Conservation (phyloP, 2,888 invertebrate genomes). For the Amiota mariae region DNA sequence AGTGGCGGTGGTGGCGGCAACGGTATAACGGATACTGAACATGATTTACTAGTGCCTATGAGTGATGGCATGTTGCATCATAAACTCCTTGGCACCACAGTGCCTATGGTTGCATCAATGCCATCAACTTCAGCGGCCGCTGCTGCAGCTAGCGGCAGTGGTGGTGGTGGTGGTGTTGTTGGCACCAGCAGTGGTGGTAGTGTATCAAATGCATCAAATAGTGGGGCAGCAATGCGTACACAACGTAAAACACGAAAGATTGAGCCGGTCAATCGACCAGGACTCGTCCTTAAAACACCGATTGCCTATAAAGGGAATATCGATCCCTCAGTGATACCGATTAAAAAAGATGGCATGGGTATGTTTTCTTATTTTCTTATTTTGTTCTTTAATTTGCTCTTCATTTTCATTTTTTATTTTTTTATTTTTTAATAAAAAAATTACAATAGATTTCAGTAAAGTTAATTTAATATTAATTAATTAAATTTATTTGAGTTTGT, state of each 20-base stretch:
- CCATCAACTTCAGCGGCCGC: slow-evolving; percentile 24
- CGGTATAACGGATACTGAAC: slow-evolving; percentile 46
- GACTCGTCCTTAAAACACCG: slow-evolving; percentile 83
- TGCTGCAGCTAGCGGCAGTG: slow-evolving; percentile 29
- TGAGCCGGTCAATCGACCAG: slow-evolving; percentile 83
- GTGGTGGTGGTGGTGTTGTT: slow-evolving; percentile 16
- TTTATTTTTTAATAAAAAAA: neutral
- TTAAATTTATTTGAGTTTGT: too few species aligned
- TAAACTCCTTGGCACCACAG: slow-evolving; percentile 57
- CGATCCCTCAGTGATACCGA: slow-evolving; percentile 89
- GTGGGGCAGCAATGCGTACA: slow-evolving; percentile 51
- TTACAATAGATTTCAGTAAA: slow-evolving; percentile 8
- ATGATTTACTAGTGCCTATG: slow-evolving; percentile 63
- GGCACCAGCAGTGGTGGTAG: slow-evolving; percentile 20
- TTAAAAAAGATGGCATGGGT: slow-evolving; percentile 93
- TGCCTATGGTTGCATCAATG: slow-evolving; percentile 44
- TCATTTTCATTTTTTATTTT: slow-evolving; percentile 12
- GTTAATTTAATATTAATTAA: neutral
- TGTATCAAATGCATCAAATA: slow-evolving; percentile 6
- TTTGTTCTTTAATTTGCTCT: slow-evolving; percentile 36
- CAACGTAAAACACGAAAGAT: slow-evolving; percentile 77
- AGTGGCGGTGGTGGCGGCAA: slow-evolving; percentile 33
- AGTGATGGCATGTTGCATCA: slow-evolving; percentile 61
- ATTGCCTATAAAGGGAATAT: slow-evolving; percentile 86
- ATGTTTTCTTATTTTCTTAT: slow-evolving; percentile 71